Evolutionary conservation across 2,888 invertebrate species (phyloP).

Genomic region (Actias luna): DNA sequence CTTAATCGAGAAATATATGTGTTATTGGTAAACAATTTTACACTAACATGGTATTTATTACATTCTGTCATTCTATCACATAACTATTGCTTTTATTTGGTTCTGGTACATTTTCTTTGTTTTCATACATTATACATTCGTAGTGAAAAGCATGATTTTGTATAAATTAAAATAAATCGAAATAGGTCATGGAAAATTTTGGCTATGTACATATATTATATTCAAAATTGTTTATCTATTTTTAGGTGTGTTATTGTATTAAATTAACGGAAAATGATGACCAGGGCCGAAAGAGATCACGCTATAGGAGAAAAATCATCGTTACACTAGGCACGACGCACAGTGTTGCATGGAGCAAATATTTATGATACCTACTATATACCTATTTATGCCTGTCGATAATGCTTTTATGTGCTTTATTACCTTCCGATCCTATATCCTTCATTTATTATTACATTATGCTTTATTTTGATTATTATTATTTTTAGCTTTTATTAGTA

Average conservation of each 20-base stretch:
- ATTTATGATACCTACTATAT: conserved; percentile 22
- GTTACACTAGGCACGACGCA: conserved; percentile 59
- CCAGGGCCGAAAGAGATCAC: conserved; percentile 80
- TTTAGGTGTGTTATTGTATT: conserved; percentile 65
- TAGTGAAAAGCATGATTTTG: conserved; percentile 39
- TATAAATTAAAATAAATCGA: conserved; percentile 27
- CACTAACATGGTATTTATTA: neutral
- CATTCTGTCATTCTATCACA: conserved; percentile 13
- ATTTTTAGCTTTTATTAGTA: conserved; percentile 24
- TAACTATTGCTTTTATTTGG: conserved; percentile 52
- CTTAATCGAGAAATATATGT: neutral
- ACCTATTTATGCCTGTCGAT: conserved; percentile 25
- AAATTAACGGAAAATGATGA: conserved; percentile 65
- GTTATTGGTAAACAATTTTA: neutral
- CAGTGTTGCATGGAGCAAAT: conserved; percentile 57
- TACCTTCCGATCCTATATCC: conserved; percentile 24
- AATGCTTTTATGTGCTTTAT: conserved; percentile 45
- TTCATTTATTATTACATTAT: conserved; percentile 15
- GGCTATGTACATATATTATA: conserved; percentile 30
- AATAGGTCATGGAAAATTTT: conserved; percentile 20
- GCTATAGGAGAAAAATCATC: conserved; percentile 41
- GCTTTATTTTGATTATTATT: conserved; percentile 12
- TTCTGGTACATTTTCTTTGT: conserved; percentile 73
- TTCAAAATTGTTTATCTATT: conserved; percentile 58
- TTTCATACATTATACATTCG: conserved; percentile 32